Conservation (phyloP, 53 echinoderm and acorn worm species). For the Luidia sarsii region DNA sequence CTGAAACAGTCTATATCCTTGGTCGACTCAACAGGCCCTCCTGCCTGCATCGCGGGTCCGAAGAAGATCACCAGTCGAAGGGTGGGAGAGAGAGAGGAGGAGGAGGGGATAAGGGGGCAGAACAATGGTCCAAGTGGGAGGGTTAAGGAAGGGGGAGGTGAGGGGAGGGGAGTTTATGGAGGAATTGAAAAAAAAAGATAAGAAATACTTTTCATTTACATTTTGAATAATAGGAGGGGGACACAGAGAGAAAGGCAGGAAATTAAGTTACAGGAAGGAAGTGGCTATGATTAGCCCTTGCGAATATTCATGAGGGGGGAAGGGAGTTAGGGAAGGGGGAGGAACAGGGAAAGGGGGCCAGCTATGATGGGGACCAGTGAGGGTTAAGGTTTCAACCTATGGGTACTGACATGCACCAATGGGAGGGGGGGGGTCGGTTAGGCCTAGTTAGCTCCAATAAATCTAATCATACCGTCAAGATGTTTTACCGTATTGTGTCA, state of each 20-base stretch:
- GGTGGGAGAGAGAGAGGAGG: too few species aligned
- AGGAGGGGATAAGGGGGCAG: not conserved
- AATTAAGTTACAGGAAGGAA: constrained; percentile 60
- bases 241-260: constrained; percentile 31
- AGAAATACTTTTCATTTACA: not conserved
- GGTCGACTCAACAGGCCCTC: not conserved
- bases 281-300: constrained; percentile 33
- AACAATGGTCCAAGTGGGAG: too few species aligned
- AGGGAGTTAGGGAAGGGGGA: not conserved
- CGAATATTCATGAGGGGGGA: constrained; percentile 33
- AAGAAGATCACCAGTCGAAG: too few species aligned
- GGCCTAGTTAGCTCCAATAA: too few species aligned
- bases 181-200: not conserved
- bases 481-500: too few species aligned
- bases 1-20: constrained; percentile 34
- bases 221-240: not conserved
- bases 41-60: not conserved
- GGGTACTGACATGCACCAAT: too few species aligned
- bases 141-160: not conserved
- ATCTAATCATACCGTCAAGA: too few species aligned
- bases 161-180: not conserved
- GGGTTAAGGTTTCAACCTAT: too few species aligned
- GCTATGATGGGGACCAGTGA: too few species aligned
- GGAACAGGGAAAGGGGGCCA: too few species aligned
- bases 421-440: too few species aligned